phyloP scores from a whole-genome alignment of 2,888 invertebrate genomes.

The Malacosoma neustria region DNA sequence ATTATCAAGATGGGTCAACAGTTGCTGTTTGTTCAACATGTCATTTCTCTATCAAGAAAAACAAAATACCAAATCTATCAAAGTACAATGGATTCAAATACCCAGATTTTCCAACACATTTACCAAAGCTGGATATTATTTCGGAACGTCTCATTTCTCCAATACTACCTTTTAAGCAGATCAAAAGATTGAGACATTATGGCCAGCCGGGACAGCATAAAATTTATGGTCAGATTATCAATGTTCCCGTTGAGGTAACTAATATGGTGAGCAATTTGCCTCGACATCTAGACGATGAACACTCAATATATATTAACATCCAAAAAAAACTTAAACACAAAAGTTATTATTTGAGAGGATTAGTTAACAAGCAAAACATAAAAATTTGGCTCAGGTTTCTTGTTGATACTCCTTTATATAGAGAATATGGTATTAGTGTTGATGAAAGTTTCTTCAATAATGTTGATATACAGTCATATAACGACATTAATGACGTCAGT shows the following conservation, averaged over 20 bases:
- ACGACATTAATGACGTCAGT: conserved; percentile 22
- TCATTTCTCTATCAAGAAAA: neutral
- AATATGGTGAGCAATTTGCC: conserved; percentile 32
- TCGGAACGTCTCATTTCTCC: conserved; percentile 20
- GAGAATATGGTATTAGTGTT: conserved; percentile 24
- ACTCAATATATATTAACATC: conserved; percentile 30
- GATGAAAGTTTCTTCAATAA: conserved; percentile 21
- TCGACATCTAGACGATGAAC: conserved; percentile 28
- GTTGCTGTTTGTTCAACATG: neutral
- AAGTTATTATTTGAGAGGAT: conserved; percentile 23
- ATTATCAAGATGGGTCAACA: neutral
- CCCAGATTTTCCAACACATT: neutral
- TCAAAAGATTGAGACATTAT: conserved; percentile 30
- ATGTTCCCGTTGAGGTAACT: conserved; percentile 32
- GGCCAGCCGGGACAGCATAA: conserved; percentile 29
- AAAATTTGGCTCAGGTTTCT: conserved; percentile 24
- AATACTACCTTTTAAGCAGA: conserved; percentile 33
- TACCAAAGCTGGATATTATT: neutral
- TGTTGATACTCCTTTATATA: conserved; percentile 21
- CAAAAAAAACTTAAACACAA: conserved; percentile 27
- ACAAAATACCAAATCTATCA: neutral
- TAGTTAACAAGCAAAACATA: conserved; percentile 22
- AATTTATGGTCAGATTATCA: conserved; percentile 39
- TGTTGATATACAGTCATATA: conserved; percentile 19
- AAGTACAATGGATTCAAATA: neutral